A percentile compares a stretch with the other conserved stretches of the same genome.
These are phyloP conservation scores for Morpho achilles DNA, from an alignment of 2,888 invertebrate species.

Conservation along the genomic window DNA sequence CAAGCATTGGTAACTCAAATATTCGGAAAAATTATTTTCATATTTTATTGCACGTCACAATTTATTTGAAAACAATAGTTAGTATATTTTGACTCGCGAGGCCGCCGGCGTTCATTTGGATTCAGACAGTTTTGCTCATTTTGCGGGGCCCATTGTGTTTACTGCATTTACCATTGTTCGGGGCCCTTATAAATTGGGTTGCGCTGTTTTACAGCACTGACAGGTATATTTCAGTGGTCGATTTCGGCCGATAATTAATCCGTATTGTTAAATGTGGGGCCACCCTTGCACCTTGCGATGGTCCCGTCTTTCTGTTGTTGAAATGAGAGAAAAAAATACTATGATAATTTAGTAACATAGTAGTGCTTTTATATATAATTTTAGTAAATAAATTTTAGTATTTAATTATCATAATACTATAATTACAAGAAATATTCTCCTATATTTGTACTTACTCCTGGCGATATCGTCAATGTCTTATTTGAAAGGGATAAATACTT, in stretches of 20 bases:
- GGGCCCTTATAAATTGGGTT: constrained; percentile 71
- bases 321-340: background rate
- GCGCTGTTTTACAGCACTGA: constrained; percentile 67
- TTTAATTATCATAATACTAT: no score
- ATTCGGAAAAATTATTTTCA: background rate
- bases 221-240: constrained; percentile 78
- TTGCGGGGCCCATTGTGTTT: constrained; percentile 72
- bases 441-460: no score
- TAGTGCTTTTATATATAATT: no score
- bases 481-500: no score
- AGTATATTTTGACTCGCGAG: constrained; percentile 29
- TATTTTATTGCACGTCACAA: constrained; percentile 22
- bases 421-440: no score
- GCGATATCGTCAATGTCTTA: no score
- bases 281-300: constrained; percentile 66
- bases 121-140: constrained; percentile 57
- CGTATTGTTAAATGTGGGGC: constrained; percentile 71
- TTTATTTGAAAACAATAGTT: constrained; percentile 35
- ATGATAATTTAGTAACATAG: no score
- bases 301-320: constrained; percentile 25
- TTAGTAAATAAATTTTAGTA: no score
- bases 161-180: constrained; percentile 76
- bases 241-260: constrained; percentile 77
- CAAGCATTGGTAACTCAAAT: background rate
- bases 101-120: constrained; percentile 32